A percentile compares a stretch with the other conserved stretches of the same genome.
Evolutionary conservation across 2,888 invertebrate species (phyloP).

Genomic region (Lasioglossum zephyrum): DNA sequence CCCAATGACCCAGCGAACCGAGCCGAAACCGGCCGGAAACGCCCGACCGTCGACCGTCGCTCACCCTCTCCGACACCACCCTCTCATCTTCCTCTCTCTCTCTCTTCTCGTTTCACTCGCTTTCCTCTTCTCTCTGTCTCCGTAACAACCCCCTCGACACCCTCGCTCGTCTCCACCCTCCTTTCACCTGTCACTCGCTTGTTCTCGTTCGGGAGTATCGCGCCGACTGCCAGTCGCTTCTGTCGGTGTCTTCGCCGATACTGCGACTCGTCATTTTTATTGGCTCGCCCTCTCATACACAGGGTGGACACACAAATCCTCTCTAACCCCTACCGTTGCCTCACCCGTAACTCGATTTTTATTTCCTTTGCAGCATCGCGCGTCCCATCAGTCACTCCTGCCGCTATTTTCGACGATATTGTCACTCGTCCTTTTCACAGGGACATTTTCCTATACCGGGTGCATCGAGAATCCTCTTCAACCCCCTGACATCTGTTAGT

Average conservation of each 20-base stretch:
- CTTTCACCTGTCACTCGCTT: conserved; percentile 6
- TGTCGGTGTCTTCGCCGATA: conserved; percentile 11
- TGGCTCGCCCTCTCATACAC: background rate
- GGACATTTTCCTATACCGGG: background rate
- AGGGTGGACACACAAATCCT: background rate
- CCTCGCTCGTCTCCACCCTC: background rate
- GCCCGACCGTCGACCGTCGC: conserved; percentile 64
- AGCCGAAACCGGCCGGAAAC: conserved; percentile 78
- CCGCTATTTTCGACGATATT: background rate
- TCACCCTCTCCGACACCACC: background rate
- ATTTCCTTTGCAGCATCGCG: background rate
- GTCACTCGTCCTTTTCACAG: background rate
- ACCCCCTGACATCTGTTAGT: no score
- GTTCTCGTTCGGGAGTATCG: conserved; percentile 10
- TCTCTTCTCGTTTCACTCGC: background rate
- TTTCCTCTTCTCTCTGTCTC: background rate
- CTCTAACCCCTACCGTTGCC: background rate
- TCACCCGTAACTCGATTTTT: background rate
- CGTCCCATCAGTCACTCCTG: background rate
- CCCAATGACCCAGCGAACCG: conserved; percentile 82
- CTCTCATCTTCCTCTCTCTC: background rate
- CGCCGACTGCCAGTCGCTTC: conserved; percentile 12
- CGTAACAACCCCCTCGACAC: background rate
- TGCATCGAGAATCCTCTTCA: background rate
- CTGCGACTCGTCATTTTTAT: conserved; percentile 9